Percentiles rank a stretch among this genome's conserved stretches.
phyloP scores from a whole-genome alignment of 2,113 vertebrate species.

The Osmerus eperlanus region DNA sequence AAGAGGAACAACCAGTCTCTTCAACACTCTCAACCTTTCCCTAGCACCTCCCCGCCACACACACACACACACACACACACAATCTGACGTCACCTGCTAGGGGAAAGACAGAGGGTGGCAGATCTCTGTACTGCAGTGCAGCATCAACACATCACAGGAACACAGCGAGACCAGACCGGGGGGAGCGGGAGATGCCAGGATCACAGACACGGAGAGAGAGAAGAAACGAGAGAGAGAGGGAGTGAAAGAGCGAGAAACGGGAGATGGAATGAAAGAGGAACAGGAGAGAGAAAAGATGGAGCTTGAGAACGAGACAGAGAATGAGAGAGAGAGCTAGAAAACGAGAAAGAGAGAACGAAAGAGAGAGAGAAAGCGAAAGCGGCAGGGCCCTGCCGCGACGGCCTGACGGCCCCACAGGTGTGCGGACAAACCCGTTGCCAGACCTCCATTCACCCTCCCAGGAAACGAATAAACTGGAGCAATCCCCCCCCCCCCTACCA shows the following conservation, averaged over 20 bases:
- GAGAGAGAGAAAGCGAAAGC: not conserved
- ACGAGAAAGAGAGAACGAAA: not conserved
- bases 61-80: conserved; percentile 6
- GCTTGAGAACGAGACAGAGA: not conserved
- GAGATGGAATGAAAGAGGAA: no score
- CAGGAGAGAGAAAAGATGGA: no score
- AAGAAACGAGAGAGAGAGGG: not conserved
- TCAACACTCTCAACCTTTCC: not conserved
- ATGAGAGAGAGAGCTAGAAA: not conserved
- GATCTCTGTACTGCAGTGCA: conserved; percentile 8
- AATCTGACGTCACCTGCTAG: conserved; percentile 13
- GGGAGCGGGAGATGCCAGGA: not conserved
- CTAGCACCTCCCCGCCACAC: not conserved
- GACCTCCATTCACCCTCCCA: no score
- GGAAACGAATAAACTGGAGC: no score
- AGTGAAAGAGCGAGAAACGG: no score
- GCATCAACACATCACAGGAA: conserved; percentile 12
- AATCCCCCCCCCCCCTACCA: no score
- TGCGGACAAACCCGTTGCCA: no score
- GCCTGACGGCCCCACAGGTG: no score
- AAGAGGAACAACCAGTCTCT: not conserved
- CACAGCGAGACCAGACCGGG: conserved; percentile 5
- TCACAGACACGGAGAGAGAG: not conserved
- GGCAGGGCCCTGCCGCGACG: not conserved
- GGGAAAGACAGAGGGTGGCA: not conserved